A percentile compares a stretch with the other conserved stretches of the same genome.
These are phyloP conservation scores for Phataginus tetradactyla DNA, from an alignment of 2,797 vertebrate species.

Conservation along the genomic window DNA sequence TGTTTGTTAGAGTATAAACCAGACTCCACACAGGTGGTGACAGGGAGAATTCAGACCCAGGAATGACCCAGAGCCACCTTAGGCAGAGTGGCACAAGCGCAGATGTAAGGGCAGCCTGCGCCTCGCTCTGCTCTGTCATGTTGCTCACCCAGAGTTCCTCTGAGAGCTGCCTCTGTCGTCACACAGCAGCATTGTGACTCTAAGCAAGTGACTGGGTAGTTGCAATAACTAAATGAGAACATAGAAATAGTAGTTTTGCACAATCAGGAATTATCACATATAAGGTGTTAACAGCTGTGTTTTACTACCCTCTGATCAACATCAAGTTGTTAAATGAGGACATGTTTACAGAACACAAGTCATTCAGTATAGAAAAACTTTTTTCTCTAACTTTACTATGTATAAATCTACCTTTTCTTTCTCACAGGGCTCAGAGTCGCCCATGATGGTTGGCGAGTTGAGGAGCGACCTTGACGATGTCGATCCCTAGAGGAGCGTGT, in stretches of 20 bases:
- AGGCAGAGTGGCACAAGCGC: accelerated
- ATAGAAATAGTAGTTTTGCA: not conserved
- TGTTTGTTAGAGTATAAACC: not conserved
- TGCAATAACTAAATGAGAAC: not conserved
- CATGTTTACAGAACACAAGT: not conserved
- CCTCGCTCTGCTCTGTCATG: accelerated
- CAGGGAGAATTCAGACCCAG: not conserved
- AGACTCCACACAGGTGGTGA: not conserved
- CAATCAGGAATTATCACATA: not conserved
- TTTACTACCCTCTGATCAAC: not conserved
- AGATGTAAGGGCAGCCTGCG: accelerated
- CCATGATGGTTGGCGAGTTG: slow-evolving; percentile 98
- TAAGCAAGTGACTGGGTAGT: not conserved
- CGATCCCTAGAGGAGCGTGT: slow-evolving; percentile 90
- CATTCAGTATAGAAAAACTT: not conserved
- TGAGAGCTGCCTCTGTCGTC: not conserved
- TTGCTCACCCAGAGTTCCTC: not conserved
- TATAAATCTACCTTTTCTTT: not conserved
- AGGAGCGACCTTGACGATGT: slow-evolving; percentile 99
- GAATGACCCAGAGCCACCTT: not conserved
- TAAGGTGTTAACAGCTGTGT: not conserved
- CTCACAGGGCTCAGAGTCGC: slow-evolving; percentile 95
- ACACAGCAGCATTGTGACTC: accelerated
- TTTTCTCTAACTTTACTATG: not conserved
- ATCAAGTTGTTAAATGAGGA: not conserved